phyloP scores from a whole-genome alignment of 92 coral and sea anemone species.

The Epizoanthus stellaris region DNA sequence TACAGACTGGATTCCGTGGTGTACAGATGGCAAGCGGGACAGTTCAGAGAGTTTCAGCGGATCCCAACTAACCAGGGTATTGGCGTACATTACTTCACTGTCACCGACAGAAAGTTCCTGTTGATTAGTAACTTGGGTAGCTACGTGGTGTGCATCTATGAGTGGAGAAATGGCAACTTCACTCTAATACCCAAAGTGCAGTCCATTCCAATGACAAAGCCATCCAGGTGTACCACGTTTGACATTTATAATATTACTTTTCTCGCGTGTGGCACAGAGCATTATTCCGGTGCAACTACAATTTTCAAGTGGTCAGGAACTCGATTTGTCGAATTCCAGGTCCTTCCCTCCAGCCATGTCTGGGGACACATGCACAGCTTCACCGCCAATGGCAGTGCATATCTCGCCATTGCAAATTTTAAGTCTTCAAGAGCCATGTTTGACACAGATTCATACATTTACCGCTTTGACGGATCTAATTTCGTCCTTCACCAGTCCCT shows the following conservation, averaged over 20 bases:
- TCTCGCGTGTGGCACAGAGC: background rate
- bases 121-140: too few species aligned
- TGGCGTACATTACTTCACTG: too few species aligned
- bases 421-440: too few species aligned
- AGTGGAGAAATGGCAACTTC: background rate
- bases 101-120: too few species aligned
- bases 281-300: background rate
- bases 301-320: background rate
- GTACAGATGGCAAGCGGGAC: too few species aligned
- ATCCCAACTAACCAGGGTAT: background rate
- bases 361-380: too few species aligned
- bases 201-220: too few species aligned
- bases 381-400: background rate
- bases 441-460: background rate
- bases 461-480: too few species aligned
- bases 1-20: too few species aligned
- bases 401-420: background rate
- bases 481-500: too few species aligned
- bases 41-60: background rate
- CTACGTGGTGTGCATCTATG: background rate
- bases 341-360: background rate
- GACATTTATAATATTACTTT: background rate
- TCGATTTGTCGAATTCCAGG: background rate
- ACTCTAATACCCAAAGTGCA: too few species aligned
- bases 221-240: background rate